Evolutionary conservation across 2,888 invertebrate species (phyloP).

Genomic region (Microctonus aethiopoides): DNA sequence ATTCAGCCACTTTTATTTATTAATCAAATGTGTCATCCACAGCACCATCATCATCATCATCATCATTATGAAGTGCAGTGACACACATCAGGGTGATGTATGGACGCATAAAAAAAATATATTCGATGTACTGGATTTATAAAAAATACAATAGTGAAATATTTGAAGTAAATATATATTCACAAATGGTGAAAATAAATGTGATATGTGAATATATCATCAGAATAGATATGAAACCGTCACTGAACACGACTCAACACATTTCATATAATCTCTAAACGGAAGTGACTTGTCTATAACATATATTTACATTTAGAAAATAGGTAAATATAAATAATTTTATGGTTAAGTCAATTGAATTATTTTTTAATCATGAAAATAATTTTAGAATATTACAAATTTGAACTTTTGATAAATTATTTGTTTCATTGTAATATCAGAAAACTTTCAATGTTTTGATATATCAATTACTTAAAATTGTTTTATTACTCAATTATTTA

Average conservation of each 20-base stretch:
- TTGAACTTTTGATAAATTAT: no score
- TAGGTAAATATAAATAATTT: no score
- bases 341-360: no score
- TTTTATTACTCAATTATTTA: background rate
- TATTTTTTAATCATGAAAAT: no score
- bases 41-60: no score
- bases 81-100: no score
- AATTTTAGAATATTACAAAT: no score
- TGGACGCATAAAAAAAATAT: background rate
- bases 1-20: no score
- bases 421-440: no score
- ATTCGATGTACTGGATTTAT: background rate
- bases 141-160: background rate
- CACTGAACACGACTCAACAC: slow-evolving; percentile 44
- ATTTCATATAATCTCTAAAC: slow-evolving; percentile 40
- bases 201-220: slow-evolving; percentile 3
- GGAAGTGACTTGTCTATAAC: slow-evolving; percentile 14
- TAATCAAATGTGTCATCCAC: no score
- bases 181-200: slow-evolving; percentile 10
- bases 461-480: background rate
- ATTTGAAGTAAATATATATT: background rate
- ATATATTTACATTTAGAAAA: background rate
- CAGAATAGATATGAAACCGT: slow-evolving; percentile 19
- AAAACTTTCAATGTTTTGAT: background rate
- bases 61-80: no score